Evolutionary conservation across 2,797 vertebrate genomes (phyloP).

Genomic region (Chrysocyon brachyurus): DNA sequence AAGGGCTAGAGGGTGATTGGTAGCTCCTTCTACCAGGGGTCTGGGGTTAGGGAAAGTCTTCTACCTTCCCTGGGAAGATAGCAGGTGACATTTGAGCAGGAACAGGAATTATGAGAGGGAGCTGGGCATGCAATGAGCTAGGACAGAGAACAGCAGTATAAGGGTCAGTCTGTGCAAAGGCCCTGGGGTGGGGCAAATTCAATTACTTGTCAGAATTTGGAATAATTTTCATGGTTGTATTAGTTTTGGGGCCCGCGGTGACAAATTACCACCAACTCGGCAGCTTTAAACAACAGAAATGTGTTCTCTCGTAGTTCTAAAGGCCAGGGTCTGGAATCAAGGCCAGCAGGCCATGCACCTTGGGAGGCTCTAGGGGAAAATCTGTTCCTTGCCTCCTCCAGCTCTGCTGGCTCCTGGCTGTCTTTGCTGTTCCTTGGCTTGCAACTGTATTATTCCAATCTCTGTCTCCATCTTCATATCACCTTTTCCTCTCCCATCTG

Average conservation of each 20-base stretch:
- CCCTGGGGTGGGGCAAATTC: background rate
- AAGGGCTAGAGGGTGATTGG: background rate
- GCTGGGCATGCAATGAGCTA: accelerated
- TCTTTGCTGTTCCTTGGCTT: background rate
- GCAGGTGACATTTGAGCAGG: background rate
- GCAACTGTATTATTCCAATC: accelerated
- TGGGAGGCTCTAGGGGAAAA: background rate
- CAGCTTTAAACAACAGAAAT: background rate
- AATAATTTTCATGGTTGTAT: background rate
- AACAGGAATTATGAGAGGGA: background rate
- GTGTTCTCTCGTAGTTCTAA: background rate
- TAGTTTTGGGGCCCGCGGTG: background rate
- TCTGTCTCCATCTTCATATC: background rate
- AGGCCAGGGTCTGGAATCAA: background rate
- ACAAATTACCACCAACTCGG: background rate
- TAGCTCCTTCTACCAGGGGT: background rate
- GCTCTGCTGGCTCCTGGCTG: background rate
- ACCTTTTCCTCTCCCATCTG: background rate
- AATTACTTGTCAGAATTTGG: background rate
- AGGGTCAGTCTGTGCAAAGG: background rate
- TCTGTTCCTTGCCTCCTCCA: background rate
- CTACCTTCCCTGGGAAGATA: background rate
- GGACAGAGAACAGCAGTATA: accelerated
- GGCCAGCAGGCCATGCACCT: background rate
- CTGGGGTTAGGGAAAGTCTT: background rate